Evolutionary conservation across 2,888 invertebrate genomes (phyloP), one percentile per base, ranked within the genome.

Genomic region (Apamea epomidion): DNA sequence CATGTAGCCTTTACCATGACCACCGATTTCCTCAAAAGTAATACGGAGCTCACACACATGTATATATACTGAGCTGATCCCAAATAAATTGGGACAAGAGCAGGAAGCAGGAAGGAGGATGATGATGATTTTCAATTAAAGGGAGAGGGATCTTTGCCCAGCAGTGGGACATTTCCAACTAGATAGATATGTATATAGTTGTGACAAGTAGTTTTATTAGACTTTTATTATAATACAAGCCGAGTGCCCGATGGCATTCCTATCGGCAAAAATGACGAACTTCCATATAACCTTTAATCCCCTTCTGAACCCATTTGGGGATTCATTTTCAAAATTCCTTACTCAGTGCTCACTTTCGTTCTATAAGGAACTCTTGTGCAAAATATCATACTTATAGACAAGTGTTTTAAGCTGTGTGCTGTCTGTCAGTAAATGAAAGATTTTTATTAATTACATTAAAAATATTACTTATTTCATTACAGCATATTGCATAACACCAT

Each of bases 401-500:
- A 60, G 60, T 60, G 12, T 12, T 60, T 12, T 10, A 58, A 8
- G 5, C n/a, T 29, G 60, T 62, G 7, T 7, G 14, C 0, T 14
- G 16, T 16, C 29, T 29, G 62, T 60, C 16, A 29, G 29, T 62
- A 7, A 29, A 62, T 29, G 62, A 16, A 62, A 18, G 1, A 18
- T 29, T 62, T 29, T 29, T 7, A 62, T 29, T 29, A 18, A 62
- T 29, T 29, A 18, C 18, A 62, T 29, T 65, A 25, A 25, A 65
- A 37, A 37, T 65, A 2, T 25, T 65, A 37, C 37, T 58, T 18
- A 18, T 60, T 72, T 62, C 37, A 37, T 60, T 1, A n/a, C 10
- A 12, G 18, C 12, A 37, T 78, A 1, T 2, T 54, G 70, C 88
- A 91, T 90, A 86, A 74, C 12, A 5, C 80, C 81, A 32, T 90